These are phyloP conservation scores for Hydractinia symbiolongicarpus DNA, from an alignment of 30 jellyfish, hydroid and myxozoan genomes.

Conservation along the genomic window DNA sequence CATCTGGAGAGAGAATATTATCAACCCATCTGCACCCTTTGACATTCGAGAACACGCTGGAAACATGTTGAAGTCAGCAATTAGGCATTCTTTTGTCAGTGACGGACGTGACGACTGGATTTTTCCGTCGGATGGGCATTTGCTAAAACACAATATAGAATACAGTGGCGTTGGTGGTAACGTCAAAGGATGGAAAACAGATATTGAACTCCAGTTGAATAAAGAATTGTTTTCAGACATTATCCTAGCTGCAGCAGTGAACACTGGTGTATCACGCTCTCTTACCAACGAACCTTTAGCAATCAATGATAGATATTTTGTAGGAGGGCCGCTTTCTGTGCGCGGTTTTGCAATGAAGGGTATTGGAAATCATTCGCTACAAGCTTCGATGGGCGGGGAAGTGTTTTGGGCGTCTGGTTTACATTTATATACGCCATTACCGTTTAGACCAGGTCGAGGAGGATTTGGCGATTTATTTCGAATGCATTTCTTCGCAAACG, in stretches of 20 bases:
- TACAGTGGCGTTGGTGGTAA: slow-evolving; percentile 79
- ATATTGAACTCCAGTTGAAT: slow-evolving; percentile 73
- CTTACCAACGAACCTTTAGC: slow-evolving; percentile 42
- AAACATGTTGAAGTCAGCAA: slow-evolving; percentile 68
- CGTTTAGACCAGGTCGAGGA: slow-evolving; percentile 95
- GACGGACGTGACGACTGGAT: slow-evolving; percentile 88
- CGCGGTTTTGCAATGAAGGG: slow-evolving; percentile 86
- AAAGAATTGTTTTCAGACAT: slow-evolving; percentile 55
- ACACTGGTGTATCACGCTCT: slow-evolving; percentile 72
- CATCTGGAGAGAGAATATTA: slow-evolving; percentile 73
- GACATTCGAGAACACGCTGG: slow-evolving; percentile 79
- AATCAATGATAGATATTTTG: slow-evolving; percentile 77
- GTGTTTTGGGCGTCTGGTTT: slow-evolving; percentile 90
- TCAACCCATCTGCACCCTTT: slow-evolving; percentile 66
- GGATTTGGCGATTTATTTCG: slow-evolving; percentile 90
- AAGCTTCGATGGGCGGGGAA: slow-evolving; percentile 87
- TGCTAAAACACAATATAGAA: slow-evolving; percentile 77
- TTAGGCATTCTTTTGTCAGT: slow-evolving; percentile 57
- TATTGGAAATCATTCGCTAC: slow-evolving; percentile 45
- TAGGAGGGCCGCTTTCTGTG: slow-evolving; percentile 96
- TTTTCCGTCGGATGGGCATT: slow-evolving; percentile 74
- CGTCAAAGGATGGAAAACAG: slow-evolving; percentile 59
- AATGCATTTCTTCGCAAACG: slow-evolving; percentile 78
- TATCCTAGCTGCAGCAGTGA: slow-evolving; percentile 50
- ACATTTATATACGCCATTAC: slow-evolving; percentile 92